Percentiles rank a stretch among this genome's conserved stretches.
These are phyloP conservation scores for Scyliorhinus canicula DNA, from an alignment of 2,797 vertebrate species.

Conservation along the genomic window DNA sequence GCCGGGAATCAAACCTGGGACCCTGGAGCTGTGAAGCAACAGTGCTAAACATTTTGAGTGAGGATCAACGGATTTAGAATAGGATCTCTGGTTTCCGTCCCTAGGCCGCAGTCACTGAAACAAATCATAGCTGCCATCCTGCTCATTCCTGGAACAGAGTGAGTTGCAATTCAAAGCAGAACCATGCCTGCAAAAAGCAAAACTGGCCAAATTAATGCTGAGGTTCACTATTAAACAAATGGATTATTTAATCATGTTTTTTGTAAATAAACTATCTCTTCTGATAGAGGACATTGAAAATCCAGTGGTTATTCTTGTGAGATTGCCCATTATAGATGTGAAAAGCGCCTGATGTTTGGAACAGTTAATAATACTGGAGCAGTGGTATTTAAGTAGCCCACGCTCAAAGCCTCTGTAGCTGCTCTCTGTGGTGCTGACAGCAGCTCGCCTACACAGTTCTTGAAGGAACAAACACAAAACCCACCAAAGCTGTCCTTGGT, in stretches of 20 bases:
- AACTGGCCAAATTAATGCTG: background rate
- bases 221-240: background rate
- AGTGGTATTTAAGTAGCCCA: conserved; percentile 13
- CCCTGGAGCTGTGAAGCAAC: too few species aligned
- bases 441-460: background rate
- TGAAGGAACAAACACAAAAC: background rate
- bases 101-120: background rate
- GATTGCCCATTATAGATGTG: background rate
- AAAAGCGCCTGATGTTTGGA: conserved; percentile 13
- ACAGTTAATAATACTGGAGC: background rate
- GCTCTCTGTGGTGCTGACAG: background rate
- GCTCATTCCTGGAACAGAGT: background rate
- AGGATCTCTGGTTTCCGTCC: background rate
- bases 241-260: background rate
- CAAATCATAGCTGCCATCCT: background rate
- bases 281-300: background rate
- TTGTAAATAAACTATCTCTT: background rate
- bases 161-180: background rate
- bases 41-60: background rate
- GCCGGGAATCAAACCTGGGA: too few species aligned
- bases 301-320: background rate
- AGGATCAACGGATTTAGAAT: background rate
- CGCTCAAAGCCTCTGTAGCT: background rate
- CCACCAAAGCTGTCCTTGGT: background rate
- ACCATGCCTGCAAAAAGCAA: background rate